Evolutionary conservation across 2,113 vertebrate species (phyloP), one percentile per base, ranked within the genome.

Genomic region (Otocyon megalotis): DNA sequence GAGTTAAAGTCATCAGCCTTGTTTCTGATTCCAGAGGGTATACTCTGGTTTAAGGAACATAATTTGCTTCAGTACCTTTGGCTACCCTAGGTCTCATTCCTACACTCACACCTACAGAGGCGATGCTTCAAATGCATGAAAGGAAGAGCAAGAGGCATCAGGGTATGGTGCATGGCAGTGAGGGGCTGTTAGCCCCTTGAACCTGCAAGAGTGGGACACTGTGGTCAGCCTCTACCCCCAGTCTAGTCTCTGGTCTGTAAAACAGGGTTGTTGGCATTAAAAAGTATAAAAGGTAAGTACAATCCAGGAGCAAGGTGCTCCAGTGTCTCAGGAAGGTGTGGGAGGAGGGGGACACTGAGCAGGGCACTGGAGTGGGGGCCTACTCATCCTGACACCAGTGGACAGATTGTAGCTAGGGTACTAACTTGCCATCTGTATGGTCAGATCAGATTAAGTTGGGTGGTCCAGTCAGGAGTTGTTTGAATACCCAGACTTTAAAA

Each of bases 401-500:
- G 37, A 35, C 24, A 74, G 67, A 60, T 4, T 43, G 15, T 10
- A 32, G 16, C 43, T 62, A 8, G 50, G 14, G 43, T 56, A 60
- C 43, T 26, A 28, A 32, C 67, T 26, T 43, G 24, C 12, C 14
- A 1, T n/a, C 19, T 26, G 8, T 20, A 50, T 53, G 43, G 80
- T 30, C 60, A 54, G n/a, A 37, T 80, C 16, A 35, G 22, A 80
- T 22, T 15, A 28, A 19, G 13, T 90, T 32, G 19, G n/a, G 22
- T 65, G 43, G 48, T 15, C 48, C 4, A 17, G 54, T 67, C 8
- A 53, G 63, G 54, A 72, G 24, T 53, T 67, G 63, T 32, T 67
- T 67, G 82, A 77, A 72, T 72, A 37, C 76, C 53, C 54, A 72
- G 85, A 82, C 85, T 81, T 81, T 37, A 58, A 72, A 82, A 94